Evolutionary conservation across 2,797 vertebrate genomes (phyloP).

Genomic region (Pseudochirops cupreus): DNA sequence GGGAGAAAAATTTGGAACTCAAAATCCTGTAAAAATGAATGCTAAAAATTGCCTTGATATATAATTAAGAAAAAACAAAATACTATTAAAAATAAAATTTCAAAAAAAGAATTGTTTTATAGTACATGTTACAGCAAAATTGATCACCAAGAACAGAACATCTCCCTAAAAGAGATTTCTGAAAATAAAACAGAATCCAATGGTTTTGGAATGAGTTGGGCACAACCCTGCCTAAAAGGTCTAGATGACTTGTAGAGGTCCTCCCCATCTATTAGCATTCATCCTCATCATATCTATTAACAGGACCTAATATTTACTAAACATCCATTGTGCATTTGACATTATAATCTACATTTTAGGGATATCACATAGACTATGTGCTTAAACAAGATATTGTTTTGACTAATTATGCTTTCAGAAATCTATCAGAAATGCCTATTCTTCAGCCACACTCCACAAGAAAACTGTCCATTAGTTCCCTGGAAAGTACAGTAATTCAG

Average conservation of each 20-base stretch:
- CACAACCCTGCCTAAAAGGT: background rate
- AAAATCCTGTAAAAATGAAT: too few relatives aligned
- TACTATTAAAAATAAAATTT: too few relatives aligned
- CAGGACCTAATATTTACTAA: background rate
- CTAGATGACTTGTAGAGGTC: background rate
- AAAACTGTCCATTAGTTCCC: background rate
- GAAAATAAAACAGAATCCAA: background rate
- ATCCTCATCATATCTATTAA: background rate
- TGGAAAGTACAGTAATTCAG: background rate
- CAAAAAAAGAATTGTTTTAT: background rate
- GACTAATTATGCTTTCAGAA: background rate
- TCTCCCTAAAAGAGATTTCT: background rate
- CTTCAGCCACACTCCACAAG: background rate
- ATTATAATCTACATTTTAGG: background rate
- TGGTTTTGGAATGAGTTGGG: background rate
- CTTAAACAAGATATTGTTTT: background rate
- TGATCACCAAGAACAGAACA: background rate
- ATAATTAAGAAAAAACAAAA: too few relatives aligned
- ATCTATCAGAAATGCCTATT: background rate
- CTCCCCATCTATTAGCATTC: background rate
- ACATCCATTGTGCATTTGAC: background rate
- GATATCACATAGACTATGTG: background rate
- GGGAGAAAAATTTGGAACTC: too few relatives aligned
- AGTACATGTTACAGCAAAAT: background rate
- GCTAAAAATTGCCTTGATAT: too few relatives aligned